Conservation (phyloP, 2,797 vertebrate species). For the Hydrolagus colliei region DNA sequence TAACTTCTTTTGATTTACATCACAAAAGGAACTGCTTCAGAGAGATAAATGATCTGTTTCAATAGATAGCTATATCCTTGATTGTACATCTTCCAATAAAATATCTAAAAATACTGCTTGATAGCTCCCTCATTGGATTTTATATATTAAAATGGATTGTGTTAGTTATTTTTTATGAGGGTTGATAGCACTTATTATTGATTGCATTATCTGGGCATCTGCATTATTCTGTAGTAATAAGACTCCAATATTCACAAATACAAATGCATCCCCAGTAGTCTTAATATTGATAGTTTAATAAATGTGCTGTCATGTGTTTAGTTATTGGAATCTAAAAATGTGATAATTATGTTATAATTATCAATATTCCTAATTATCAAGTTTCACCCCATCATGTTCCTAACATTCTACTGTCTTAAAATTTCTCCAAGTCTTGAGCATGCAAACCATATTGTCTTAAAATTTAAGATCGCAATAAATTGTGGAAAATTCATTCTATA, state of each 20-base stretch:
- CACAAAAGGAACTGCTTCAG: constrained; percentile 1
- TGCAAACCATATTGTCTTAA: too few species aligned
- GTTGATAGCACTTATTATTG: constrained; percentile 16
- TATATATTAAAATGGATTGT: not conserved
- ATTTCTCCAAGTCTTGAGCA: too few species aligned
- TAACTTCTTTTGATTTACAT: constrained; percentile 5
- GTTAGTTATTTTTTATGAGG: constrained; percentile 1
- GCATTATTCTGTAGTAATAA: constrained; percentile 22
- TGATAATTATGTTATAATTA: too few species aligned
- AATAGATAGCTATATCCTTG: constrained; percentile 8
- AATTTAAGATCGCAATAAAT: too few species aligned
- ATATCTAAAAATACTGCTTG: not conserved
- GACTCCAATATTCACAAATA: not conserved
- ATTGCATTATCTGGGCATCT: not conserved
- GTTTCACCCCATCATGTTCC: too few species aligned
- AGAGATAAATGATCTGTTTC: not conserved
- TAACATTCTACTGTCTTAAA: too few species aligned
- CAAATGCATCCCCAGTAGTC: too few species aligned
- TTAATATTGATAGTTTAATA: too few species aligned
- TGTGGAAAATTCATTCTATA: too few species aligned
- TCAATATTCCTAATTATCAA: too few species aligned
- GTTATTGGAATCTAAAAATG: too few species aligned
- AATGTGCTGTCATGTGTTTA: too few species aligned
- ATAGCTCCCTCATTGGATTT: constrained; percentile 5
- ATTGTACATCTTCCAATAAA: constrained; percentile 4